Conservation (phyloP, 2,797 vertebrate genomes). For the Acipenser transmontanus region DNA sequence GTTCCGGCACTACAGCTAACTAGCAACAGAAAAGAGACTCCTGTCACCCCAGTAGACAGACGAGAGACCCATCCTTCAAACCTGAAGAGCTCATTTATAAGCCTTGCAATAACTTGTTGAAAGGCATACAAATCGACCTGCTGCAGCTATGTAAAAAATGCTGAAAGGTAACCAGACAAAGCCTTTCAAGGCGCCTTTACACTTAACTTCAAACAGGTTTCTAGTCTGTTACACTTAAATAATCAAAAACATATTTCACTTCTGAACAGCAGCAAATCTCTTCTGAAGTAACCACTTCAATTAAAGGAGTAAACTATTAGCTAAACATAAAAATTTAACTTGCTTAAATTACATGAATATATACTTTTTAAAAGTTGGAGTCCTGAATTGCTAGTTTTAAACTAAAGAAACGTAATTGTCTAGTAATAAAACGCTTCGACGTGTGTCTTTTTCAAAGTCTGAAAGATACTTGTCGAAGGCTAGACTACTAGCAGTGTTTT, state of each 20-base stretch:
- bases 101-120: slow-evolving; percentile 24
- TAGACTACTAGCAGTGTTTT: too few species aligned
- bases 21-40: slow-evolving; percentile 37
- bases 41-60: slow-evolving; percentile 11
- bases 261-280: too few species aligned
- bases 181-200: slow-evolving; percentile 33
- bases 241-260: slow-evolving; percentile 22
- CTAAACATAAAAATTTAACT: too few species aligned
- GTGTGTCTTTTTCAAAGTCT: too few species aligned
- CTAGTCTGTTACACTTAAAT: slow-evolving; percentile 27
- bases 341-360: too few species aligned
- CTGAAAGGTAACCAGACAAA: slow-evolving; percentile 29
- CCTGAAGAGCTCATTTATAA: not conserved
- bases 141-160: slow-evolving; percentile 33
- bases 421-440: too few species aligned
- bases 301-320: not conserved
- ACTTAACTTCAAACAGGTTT: slow-evolving; percentile 40
- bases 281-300: slow-evolving; percentile 36
- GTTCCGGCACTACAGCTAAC: slow-evolving; percentile 72
- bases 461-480: too few species aligned
- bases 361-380: too few species aligned
- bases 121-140: slow-evolving; percentile 28
- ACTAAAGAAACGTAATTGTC: too few species aligned
- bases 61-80: slow-evolving; percentile 1
- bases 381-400: too few species aligned